These are phyloP conservation scores for Mesembrinibis cayennensis DNA, from an alignment of 2,113 vertebrate species.

Conservation along the genomic window DNA sequence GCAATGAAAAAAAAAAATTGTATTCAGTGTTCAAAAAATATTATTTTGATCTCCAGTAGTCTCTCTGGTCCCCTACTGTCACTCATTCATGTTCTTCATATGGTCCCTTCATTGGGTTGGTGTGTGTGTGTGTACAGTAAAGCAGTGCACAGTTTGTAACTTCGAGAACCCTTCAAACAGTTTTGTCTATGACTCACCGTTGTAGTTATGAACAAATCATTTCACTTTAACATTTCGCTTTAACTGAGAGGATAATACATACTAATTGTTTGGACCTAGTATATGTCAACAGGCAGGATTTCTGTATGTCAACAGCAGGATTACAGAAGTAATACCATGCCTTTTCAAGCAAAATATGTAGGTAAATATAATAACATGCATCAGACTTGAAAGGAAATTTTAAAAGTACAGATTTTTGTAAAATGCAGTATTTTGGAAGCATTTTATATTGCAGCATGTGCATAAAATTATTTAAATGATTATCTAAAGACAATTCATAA, in stretches of 20 bases:
- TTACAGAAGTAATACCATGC: neutral
- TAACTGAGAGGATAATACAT: neutral
- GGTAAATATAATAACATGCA: neutral
- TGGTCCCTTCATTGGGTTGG: neutral
- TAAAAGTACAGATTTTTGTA: neutral
- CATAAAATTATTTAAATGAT: neutral
- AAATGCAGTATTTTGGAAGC: neutral
- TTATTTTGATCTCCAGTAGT: neutral
- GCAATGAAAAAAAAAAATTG: neutral
- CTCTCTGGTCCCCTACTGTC: neutral
- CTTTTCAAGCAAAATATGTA: neutral
- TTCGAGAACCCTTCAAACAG: neutral
- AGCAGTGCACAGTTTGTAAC: neutral
- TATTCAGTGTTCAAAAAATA: neutral
- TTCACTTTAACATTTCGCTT: neutral
- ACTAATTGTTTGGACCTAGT: neutral
- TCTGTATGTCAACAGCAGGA: neutral
- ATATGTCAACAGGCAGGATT: neutral
- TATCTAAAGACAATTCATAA: neutral
- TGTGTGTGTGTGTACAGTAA: neutral
- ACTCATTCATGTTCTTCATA: neutral
- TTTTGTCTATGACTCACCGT: neutral
- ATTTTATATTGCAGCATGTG: neutral
- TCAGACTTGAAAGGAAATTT: neutral
- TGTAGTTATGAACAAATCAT: neutral